A percentile compares a stretch with the other conserved stretches of the same genome.
Conservation (phyloP, 2,888 invertebrate species). For the Lamellibrachia satsuma region DNA sequence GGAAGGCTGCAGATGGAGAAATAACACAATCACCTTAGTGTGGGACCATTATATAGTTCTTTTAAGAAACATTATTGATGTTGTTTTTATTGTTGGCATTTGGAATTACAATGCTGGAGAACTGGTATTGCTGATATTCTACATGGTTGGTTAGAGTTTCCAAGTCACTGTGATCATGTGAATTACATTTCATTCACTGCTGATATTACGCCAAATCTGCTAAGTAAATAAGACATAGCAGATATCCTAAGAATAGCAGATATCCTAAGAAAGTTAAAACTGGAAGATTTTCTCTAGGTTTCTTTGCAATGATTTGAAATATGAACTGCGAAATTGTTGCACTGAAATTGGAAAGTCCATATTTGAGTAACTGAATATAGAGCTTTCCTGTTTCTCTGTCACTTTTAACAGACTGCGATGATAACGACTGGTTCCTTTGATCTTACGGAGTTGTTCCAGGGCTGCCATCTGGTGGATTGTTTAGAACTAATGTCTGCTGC, state of each 20-base stretch:
- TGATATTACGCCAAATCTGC: background rate
- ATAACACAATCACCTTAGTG: no score
- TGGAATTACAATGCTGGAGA: background rate
- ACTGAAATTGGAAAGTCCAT: background rate
- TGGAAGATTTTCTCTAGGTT: background rate
- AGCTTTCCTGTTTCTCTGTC: background rate
- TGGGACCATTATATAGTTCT: no score
- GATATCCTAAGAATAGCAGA: background rate
- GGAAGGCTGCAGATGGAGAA: no score
- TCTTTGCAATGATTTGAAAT: background rate
- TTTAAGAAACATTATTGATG: no score
- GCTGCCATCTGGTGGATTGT: constrained; percentile 17
- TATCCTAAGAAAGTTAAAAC: background rate
- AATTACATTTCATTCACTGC: background rate
- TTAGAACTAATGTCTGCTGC: background rate
- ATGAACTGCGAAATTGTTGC: background rate
- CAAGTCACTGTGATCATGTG: background rate
- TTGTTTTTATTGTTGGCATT: no score
- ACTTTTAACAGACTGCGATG: background rate
- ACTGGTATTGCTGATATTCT: background rate
- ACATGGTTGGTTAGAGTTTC: background rate
- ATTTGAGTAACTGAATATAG: background rate
- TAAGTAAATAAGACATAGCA: background rate
- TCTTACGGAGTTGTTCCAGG: background rate
- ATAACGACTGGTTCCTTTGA: background rate